A percentile compares a stretch with the other conserved stretches of the same genome.
Conservation (phyloP, 2,113 vertebrate species). For the Sisor rabdophorus region DNA sequence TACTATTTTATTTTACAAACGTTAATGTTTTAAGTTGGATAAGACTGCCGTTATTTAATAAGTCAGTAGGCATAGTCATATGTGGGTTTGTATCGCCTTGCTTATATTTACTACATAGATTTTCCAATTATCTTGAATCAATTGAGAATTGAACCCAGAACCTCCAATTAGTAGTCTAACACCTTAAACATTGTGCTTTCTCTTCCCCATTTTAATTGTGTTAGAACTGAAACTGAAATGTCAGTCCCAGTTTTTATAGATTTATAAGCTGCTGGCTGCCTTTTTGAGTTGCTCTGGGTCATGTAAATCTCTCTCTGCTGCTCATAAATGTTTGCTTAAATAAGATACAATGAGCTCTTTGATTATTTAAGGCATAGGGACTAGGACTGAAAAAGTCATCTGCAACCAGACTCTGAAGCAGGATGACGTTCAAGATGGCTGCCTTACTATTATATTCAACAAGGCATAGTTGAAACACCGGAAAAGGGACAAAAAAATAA, state of each 20-base stretch:
- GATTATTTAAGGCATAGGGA: not conserved
- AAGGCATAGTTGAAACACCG: not conserved
- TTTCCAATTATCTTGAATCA: too few species aligned
- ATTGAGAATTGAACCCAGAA: too few species aligned
- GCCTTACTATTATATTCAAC: not conserved
- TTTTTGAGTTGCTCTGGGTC: not conserved
- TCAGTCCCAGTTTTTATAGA: not conserved
- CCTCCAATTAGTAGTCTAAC: too few species aligned
- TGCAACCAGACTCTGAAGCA: not conserved
- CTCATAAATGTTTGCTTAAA: not conserved
- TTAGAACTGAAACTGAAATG: too few species aligned
- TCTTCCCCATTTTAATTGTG: too few species aligned
- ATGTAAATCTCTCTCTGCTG: not conserved
- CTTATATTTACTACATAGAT: too few species aligned
- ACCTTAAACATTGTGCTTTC: too few species aligned
- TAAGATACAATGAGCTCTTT: not conserved
- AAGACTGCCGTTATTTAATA: not conserved
- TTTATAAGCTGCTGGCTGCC: not conserved
- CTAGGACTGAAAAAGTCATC: not conserved
- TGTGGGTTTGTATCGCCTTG: not conserved
- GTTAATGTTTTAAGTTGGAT: not conserved
- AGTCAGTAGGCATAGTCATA: not conserved
- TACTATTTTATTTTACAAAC: too few species aligned
- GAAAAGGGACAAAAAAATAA: not conserved
- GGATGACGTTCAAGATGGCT: not conserved